Evolutionary conservation across 2,113 vertebrate species (phyloP).

Genomic region (Vulpes ferrilata): DNA sequence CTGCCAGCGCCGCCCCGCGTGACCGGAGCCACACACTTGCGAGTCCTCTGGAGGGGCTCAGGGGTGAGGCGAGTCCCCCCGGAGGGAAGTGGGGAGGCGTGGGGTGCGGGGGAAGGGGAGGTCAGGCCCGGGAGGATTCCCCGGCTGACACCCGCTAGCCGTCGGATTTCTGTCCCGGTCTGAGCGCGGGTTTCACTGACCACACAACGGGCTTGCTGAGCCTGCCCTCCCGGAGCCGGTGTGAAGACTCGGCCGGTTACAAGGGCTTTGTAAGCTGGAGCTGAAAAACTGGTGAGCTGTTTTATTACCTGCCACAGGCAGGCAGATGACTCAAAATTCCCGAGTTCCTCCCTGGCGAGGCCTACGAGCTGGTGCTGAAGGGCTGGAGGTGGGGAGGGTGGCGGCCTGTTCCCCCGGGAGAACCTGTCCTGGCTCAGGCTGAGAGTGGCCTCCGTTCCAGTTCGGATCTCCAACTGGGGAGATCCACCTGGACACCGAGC

Average conservation of each 20-base stretch:
- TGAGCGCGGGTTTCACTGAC: not conserved
- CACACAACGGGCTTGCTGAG: not conserved
- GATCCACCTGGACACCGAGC: fast-evolving
- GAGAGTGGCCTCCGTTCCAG: fast-evolving
- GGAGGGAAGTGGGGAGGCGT: fast-evolving
- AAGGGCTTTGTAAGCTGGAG: not conserved
- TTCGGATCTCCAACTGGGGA: fast-evolving
- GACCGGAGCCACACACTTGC: not conserved
- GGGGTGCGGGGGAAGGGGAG: too few species aligned
- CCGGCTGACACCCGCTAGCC: fast-evolving
- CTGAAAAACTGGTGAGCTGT: too few species aligned
- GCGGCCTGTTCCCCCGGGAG: not conserved
- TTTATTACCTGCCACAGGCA: not conserved
- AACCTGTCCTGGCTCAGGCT: not conserved
- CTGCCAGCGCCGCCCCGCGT: fast-evolving
- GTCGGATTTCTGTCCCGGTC: not conserved
- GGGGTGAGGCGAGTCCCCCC: not conserved
- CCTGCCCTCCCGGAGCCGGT: not conserved
- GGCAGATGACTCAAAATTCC: not conserved
- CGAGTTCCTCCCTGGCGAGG: fast-evolving
- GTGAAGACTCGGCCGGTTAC: not conserved
- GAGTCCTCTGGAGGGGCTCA: not conserved
- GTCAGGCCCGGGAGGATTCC: not conserved
- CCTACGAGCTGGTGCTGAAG: fast-evolving
- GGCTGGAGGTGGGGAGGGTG: fast-evolving